A percentile compares a stretch with the other conserved stretches of the same genome.
These are phyloP conservation scores for Panthera tigris DNA, from an alignment of 2,113 vertebrate genomes.

Conservation along the genomic window DNA sequence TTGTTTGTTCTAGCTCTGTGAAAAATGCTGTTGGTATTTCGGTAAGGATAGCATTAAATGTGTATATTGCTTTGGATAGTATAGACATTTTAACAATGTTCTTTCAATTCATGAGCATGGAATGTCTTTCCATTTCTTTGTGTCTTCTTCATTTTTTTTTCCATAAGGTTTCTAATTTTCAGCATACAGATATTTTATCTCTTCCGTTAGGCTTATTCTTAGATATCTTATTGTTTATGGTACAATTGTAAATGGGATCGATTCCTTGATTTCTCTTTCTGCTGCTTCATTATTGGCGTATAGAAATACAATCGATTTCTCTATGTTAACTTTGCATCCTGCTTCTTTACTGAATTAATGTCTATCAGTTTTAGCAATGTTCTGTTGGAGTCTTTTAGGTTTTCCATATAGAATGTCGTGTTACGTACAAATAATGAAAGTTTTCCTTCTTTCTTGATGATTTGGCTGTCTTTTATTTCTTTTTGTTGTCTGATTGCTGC, in stretches of 20 bases:
- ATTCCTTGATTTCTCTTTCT: background rate
- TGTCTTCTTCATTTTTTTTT: background rate
- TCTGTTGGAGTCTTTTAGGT: background rate
- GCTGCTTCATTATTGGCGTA: background rate
- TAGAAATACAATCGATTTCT: background rate
- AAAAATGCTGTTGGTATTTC: no score
- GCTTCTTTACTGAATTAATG: background rate
- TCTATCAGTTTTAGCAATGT: background rate
- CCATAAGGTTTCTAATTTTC: background rate
- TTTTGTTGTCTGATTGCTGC: background rate
- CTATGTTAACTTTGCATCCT: background rate
- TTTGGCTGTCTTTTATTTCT: background rate
- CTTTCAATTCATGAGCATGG: background rate
- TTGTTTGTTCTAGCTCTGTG: no score
- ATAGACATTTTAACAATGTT: background rate
- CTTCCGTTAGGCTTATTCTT: background rate
- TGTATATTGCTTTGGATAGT: background rate
- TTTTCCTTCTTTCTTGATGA: background rate
- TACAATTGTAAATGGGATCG: background rate
- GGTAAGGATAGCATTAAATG: background rate
- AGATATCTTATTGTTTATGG: background rate
- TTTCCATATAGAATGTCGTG: background rate
- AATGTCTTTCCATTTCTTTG: background rate
- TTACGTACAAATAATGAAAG: background rate
- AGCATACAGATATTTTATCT: background rate